Evolutionary conservation across 2,888 invertebrate species (phyloP), one percentile per base, ranked within the genome.

Genomic region (Drosophila recens): DNA sequence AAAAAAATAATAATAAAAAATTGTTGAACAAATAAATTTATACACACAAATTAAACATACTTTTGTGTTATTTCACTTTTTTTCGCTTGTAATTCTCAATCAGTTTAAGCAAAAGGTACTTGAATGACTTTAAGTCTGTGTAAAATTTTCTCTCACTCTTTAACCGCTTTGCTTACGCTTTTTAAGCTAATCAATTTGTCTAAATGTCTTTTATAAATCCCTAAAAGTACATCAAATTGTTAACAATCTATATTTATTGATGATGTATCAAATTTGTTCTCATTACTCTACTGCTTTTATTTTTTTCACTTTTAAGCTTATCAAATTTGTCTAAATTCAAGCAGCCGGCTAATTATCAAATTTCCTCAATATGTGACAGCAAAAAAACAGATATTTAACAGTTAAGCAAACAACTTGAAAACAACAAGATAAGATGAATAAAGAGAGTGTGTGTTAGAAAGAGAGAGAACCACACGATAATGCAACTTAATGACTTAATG

Each of bases 401-500:
- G 62, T 67, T 42, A 27, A 56, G 73, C 52, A 64, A 75, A 67
- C 61, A 57, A 67, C 20, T 63, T 63, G 62, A 58, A 70, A 73
- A 74, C 52, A 78, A 64, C 61, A 61, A 57, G 79, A 77, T 79
- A 74, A 78, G 67, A 57, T n/a, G 40, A 17, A 58, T 17, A 17
- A 42, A 72, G 33, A 20, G 9, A 15, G 13, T 23, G 36, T 8
- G 48, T 34, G 40, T 38, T 10, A 10, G 43, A 56, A 9, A 49
- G 30, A 17, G 49, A 49, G 33, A 33, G 49, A 15, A 15, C 17
- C 49, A 51, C 1, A 66, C 72, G 72, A 72, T 75, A 79, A 79
- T 63, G 57, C 75, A 75, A 68, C 58, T 80, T 70, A 86, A 84
- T 80, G 83, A 84, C 71, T 84, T 84, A 78, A 84, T 84, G 84